Base-by-base conservation (phyloP, 2,888 invertebrate genomes). In the Sycophila texana region DNA sequence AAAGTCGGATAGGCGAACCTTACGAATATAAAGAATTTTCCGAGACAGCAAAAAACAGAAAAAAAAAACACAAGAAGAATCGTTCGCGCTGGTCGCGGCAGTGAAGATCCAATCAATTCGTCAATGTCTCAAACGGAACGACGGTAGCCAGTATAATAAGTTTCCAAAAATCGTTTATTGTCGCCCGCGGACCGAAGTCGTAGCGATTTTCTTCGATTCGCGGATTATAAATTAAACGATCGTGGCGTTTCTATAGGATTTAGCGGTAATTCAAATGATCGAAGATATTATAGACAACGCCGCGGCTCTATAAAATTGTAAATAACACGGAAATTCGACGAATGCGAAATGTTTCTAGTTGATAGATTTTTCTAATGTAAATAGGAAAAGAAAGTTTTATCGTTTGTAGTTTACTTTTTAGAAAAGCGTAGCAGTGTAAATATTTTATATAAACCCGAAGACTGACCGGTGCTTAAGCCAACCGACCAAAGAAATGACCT, bases 401-500 rank as follows among this genome's bases (percentile, higher is more conserved):
- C 61, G 70, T 73, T 65, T 53, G 65, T 80, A 77, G 72, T 82
- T 81, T 74, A 53, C 77, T 60, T 53, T 67, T 74, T 53, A 55
- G 81, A 81, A 77, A 26, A 67, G n/a, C 14, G 26, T 68, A 72
- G 76, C 51, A 58, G 47, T 86, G 85, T 84, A 85, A 67, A 85
- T 84, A 84, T 84, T 85, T 85, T 86, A 87, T 82, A 84, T 87
- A 86, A 87, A 89, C 85, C 84, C 87, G 86, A 89, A 89, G 89
- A 89, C 89, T 89, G 89, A 89, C 87, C 87, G 87, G 88, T 88
- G 89, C 87, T 88, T 86, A 85, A 88, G 87, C 89, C 88, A 88
- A 87, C 86, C 87, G 89, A 89, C 89, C 89, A 89, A 89, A 89
- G 89, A 89, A 84, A 67, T 30, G 18, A 76, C 71, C 74, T 79